A percentile compares a stretch with the other conserved stretches of the same genome.
These are phyloP conservation scores for Bombycilla garrulus DNA, from an alignment of 2,113 vertebrate genomes.

Conservation along the genomic window DNA sequence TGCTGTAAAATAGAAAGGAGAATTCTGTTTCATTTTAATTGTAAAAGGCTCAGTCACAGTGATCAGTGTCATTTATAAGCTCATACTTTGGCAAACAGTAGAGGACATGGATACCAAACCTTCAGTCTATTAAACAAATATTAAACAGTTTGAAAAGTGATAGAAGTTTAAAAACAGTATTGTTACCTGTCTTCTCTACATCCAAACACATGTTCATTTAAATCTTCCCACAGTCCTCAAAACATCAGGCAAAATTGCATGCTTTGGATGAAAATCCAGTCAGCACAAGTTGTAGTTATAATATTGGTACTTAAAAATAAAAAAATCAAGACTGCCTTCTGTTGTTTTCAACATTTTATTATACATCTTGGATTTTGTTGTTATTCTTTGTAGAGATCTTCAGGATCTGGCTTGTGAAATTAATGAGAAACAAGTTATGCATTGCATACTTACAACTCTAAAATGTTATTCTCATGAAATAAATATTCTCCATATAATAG, in stretches of 20 bases:
- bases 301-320: background rate
- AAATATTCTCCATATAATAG: background rate
- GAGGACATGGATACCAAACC: background rate
- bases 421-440: background rate
- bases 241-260: background rate
- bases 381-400: background rate
- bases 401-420: background rate
- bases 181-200: background rate
- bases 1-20: background rate
- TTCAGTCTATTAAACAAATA: background rate
- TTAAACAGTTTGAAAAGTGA: background rate
- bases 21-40: background rate
- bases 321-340: background rate
- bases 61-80: background rate
- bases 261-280: background rate
- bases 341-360: background rate
- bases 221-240: background rate
- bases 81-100: background rate
- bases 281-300: background rate
- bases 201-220: background rate
- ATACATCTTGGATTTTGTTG: background rate
- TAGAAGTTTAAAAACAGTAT: background rate
- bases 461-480: background rate
- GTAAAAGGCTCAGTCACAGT: background rate
- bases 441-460: background rate